Evolutionary conservation across 2,888 invertebrate species (phyloP).

Genomic region (Melanostoma scalare): DNA sequence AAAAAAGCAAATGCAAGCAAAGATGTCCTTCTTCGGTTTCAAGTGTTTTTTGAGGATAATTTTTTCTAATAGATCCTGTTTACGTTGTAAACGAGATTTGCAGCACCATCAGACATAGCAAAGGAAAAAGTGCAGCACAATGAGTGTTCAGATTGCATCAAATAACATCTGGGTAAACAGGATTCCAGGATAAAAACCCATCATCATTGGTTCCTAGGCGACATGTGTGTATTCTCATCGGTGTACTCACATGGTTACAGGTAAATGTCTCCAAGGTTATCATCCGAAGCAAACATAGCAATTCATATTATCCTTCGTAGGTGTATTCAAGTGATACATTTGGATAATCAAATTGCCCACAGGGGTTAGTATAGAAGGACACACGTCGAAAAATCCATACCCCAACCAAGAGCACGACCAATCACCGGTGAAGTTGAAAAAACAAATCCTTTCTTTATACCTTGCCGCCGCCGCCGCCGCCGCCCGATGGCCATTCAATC

Average conservation of each 20-base stretch:
- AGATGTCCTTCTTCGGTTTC: constrained; percentile 60
- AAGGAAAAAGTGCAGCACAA: constrained; percentile 22
- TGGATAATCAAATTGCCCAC: constrained; percentile 52
- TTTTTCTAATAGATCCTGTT: constrained; percentile 54
- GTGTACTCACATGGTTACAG: constrained; percentile 11
- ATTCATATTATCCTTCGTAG: constrained; percentile 5
- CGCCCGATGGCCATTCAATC: constrained; percentile 55
- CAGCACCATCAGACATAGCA: constrained; percentile 1
- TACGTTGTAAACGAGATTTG: constrained; percentile 52
- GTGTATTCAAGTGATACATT: constrained; percentile 45
- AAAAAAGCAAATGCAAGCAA: constrained; percentile 29
- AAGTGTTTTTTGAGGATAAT: constrained; percentile 54
- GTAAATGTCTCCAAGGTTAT: constrained; percentile 28
- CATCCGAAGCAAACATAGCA: constrained; percentile 7
- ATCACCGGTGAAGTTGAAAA: constrained; percentile 4
- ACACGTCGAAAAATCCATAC: constrained; percentile 23
- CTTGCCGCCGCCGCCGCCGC: constrained; percentile 16
- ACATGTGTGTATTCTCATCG: constrained; percentile 12
- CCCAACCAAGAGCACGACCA: constrained; percentile 38
- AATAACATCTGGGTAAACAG: constrained; percentile 63
- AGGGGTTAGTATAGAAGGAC: constrained; percentile 20
- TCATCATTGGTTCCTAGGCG: not conserved
- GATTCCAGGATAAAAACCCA: too few relatives aligned
- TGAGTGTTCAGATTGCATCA: constrained; percentile 46
- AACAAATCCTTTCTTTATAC: constrained; percentile 50